Base-by-base conservation (phyloP, 2,888 invertebrate genomes). In the Brachypalpus laphriformis region DNA sequence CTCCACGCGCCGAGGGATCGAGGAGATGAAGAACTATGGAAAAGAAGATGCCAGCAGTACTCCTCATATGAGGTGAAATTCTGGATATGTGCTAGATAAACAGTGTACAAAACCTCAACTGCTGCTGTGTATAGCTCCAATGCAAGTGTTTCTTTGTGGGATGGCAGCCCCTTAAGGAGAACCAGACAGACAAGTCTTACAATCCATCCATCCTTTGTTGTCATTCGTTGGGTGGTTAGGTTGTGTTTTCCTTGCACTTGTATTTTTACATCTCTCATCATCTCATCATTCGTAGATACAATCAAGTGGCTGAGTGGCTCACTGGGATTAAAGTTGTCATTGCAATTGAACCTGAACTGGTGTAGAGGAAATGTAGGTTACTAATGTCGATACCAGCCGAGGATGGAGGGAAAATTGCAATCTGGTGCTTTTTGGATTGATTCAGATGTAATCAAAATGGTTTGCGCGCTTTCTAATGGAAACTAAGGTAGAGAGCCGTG, bases 341-440 rank as follows among this genome's bases (percentile, higher is more conserved):
- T 71, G 37, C 31, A 20, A 56, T 31, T 85, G 59, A 85, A 85
- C 71, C 80, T 80, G 75, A 75, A 82, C 63, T 77, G 80, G 76
- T 49, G 65, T 51, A n/a, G 71, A 71, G 11, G 31, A 22, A 5
- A 65, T 81, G 70, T 85, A 76, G 85, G 85, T 85, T 81, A 72
- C n/a, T 20, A 66, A 71, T 76, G 40, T 25, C 49, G 49, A 47
- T 63, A 28, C 31, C 14, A 34, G 45, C 56, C 70, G 14, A 31
- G 57, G 8, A 85, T 59, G 76, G 74, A 70, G 78, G 49, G 83
- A 78, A 83, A 83, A 65, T 47, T 59, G 34, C 57, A 57, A 75
- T 65, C 22, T 49, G 20, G 20, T 54, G 66, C 34, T 54, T 42
- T 40, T 45, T 56, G 9, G 8, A 0, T 18, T 49, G 8, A 0